Conservation (phyloP, 2,888 invertebrate species). For the Scaptomyza reducta region DNA sequence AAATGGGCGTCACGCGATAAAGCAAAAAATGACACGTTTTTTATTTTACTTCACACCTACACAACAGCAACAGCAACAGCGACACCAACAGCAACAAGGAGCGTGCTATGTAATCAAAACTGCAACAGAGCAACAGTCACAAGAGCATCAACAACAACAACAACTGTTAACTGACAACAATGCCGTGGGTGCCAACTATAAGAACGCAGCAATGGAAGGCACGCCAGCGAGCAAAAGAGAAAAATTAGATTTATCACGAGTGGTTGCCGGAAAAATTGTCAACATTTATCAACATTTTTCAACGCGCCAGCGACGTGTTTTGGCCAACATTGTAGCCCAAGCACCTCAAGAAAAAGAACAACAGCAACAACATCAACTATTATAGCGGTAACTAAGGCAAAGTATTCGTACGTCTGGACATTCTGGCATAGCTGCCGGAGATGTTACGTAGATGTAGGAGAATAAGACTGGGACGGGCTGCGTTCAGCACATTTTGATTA, state of each 20-base stretch:
- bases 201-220: slow-evolving; percentile 52
- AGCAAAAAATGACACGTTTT: slow-evolving; percentile 80
- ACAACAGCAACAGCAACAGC: slow-evolving; percentile 36
- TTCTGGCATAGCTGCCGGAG: slow-evolving; percentile 28
- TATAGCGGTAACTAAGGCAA: slow-evolving; percentile 58
- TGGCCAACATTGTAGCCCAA: slow-evolving; percentile 42
- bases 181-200: slow-evolving; percentile 66
- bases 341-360: slow-evolving; percentile 58
- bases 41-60: slow-evolving; percentile 79
- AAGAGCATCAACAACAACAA: slow-evolving; percentile 36
- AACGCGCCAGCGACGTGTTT: slow-evolving; percentile 72
- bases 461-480: slow-evolving; percentile 13
- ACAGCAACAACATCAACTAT: slow-evolving; percentile 32
- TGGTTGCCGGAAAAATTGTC: slow-evolving; percentile 82
- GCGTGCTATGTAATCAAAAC: slow-evolving; percentile 60
- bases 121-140: slow-evolving; percentile 52
- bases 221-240: slow-evolving; percentile 55
- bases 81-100: slow-evolving; percentile 35
- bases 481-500: slow-evolving; percentile 69
- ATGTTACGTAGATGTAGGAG: slow-evolving; percentile 20
- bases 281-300: slow-evolving; percentile 83
- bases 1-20: slow-evolving; percentile 69
- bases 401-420: slow-evolving; percentile 58
- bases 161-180: slow-evolving; percentile 40
- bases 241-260: slow-evolving; percentile 82